A percentile compares a stretch with the other conserved stretches of the same genome.
Conservation (phyloP, 2,113 vertebrate genomes). For the Columbina picui region DNA sequence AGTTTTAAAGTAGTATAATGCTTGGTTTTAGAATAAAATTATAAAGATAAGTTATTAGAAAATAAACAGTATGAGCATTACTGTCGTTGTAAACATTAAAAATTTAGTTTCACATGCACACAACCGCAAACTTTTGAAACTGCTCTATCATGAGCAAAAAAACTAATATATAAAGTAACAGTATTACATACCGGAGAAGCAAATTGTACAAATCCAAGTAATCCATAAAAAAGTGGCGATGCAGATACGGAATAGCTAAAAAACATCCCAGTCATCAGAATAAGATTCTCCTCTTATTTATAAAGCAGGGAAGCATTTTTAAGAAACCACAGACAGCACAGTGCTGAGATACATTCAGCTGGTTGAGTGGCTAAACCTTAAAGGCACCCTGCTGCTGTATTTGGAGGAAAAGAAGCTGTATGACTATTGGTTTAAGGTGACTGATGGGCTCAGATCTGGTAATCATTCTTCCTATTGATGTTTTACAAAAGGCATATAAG, state of each 20-base stretch:
- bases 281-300: neutral
- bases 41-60: neutral
- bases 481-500: neutral
- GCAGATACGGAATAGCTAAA: neutral
- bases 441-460: neutral
- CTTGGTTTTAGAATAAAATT: neutral
- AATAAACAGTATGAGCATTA: neutral
- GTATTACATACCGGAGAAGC: neutral
- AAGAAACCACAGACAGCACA: neutral
- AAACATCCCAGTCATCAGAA: neutral
- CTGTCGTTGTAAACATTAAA: neutral
- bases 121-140: neutral
- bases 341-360: neutral
- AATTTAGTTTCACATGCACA: neutral
- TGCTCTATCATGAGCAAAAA: neutral
- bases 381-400: neutral
- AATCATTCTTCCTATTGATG: neutral
- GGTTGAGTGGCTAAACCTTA: constrained; percentile 7
- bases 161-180: neutral
- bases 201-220: neutral
- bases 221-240: neutral
- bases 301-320: neutral
- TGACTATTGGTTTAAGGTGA: constrained; percentile 12
- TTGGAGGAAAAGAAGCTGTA: neutral
- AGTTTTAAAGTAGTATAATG: neutral